phyloP scores from a whole-genome alignment of 2,888 invertebrate species.

The Patella ulyssiponensis region DNA sequence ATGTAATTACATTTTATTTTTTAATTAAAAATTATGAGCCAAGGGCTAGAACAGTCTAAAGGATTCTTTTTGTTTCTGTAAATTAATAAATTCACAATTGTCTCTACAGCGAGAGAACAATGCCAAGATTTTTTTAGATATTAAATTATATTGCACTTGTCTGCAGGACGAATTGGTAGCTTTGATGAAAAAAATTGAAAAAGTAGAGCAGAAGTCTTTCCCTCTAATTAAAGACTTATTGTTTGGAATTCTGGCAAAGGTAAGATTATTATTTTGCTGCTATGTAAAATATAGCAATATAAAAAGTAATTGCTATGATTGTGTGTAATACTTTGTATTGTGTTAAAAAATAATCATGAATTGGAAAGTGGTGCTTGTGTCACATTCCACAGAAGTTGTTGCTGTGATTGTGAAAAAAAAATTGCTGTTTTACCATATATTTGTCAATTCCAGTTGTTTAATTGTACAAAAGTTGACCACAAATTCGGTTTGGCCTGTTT shows the following conservation, averaged over 20 bases:
- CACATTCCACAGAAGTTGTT: background rate
- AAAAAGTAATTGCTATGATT: background rate
- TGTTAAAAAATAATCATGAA: background rate
- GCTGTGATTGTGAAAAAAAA: background rate
- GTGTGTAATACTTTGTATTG: too few relatives aligned
- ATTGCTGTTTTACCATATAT: background rate
- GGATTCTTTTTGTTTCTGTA: too few relatives aligned
- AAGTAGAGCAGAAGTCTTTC: slow-evolving; percentile 36
- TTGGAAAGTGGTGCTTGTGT: background rate
- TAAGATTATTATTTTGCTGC: slow-evolving; percentile 17
- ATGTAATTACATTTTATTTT: background rate
- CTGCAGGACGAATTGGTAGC: slow-evolving; percentile 21
- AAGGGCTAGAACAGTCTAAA: too few relatives aligned
- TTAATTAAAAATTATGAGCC: background rate
- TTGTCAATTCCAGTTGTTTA: slow-evolving; percentile 52
- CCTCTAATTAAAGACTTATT: slow-evolving; percentile 44
- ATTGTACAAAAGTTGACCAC: slow-evolving; percentile 49
- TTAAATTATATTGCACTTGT: background rate
- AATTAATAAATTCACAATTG: too few relatives aligned
- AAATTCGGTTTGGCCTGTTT: slow-evolving; percentile 53
- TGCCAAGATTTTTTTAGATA: background rate
- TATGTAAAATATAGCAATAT: too few relatives aligned
- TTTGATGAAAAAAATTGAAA: slow-evolving; percentile 31
- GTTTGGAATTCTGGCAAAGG: slow-evolving; percentile 47
- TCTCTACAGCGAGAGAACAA: too few relatives aligned